phyloP scores from a whole-genome alignment of 2,797 vertebrate species.

The Crenichthys baileyi region DNA sequence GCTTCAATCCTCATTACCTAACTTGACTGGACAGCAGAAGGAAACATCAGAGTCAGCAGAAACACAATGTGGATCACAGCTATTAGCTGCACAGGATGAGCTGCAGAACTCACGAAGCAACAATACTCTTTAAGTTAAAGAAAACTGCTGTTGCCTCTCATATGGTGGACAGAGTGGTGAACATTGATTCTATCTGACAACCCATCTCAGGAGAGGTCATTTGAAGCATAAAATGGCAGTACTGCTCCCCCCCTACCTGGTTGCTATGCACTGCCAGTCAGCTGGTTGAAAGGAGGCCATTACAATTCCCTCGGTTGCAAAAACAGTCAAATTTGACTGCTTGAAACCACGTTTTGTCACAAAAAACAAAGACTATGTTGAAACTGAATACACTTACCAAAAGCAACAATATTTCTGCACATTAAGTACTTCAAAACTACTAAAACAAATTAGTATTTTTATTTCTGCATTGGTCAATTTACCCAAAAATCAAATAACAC shows the following conservation, averaged over 20 bases:
- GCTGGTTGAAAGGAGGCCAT: not conserved
- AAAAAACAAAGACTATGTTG: too few species aligned
- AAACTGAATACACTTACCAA: too few species aligned
- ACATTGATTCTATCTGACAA: not conserved
- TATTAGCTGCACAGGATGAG: not conserved
- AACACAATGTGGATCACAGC: not conserved
- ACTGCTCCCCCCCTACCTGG: too few species aligned
- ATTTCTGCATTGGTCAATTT: too few species aligned
- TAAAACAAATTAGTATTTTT: too few species aligned
- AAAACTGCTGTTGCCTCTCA: not conserved
- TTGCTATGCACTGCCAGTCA: not conserved
- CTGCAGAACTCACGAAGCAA: not conserved
- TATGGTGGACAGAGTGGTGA: not conserved
- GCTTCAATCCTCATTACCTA: not conserved
- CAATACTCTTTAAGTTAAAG: not conserved
- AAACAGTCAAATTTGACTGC: too few species aligned
- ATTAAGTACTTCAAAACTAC: too few species aligned
- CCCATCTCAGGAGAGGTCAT: too few species aligned
- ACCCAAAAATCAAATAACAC: too few species aligned
- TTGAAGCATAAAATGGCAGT: not conserved
- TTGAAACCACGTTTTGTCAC: too few species aligned
- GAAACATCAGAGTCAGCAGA: conserved; percentile 7
- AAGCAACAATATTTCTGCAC: too few species aligned
- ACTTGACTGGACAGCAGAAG: not conserved
- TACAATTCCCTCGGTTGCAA: too few species aligned